Base-by-base conservation (phyloP, 2,113 vertebrate species). In the Microtus oregoni region DNA sequence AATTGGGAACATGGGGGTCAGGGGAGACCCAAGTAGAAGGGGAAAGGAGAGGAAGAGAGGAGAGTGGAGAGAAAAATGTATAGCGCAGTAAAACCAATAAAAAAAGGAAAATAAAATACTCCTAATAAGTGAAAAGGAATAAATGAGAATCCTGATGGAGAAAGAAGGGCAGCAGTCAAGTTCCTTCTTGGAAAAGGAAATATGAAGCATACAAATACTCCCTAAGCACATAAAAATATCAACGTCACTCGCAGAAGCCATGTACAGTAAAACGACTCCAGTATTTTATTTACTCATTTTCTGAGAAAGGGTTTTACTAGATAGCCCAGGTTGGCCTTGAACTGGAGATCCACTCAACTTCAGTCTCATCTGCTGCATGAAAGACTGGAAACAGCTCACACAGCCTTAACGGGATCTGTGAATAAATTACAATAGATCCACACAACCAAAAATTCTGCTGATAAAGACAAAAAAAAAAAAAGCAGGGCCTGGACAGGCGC, bases 41-140 rank as follows among this genome's bases (percentile, higher is more conserved):
- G 55, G 55, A 58, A 58, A 58, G 55, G 55, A 58, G 55, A 58
- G 55, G 17, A 58, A 58, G 55, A 19, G 55, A 58, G 55, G 55
- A 58, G 17, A 58, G 55, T 58, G 55, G 55, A 58, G 55, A 58
- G 55, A 58, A 58, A 58, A 58, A 58, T 58, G 55, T 58, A 58
- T 58, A 58, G 55, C 4, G 1, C 55, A 20, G 5, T 58, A 58
- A 58, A 58, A 58, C 55, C 55, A 58, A 58, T 58, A 58, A 19
- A 58, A 58, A 58, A 58, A 19, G 17, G 55, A 55, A 55, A 55
- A 55, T 55, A 58, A 93, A 97, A 63, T 79, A 78, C 3, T 50
- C 30, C 67, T 50, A 88, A 92, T 95, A 90, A 78, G 24, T 20
- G 11, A 85, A 44, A 93, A 65, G n/a, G 78, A 88, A 96, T 90